Evolutionary conservation across 1,140 invertebrate genomes (phyloP), one percentile per base, ranked within the genome.

Genomic region (Drosophila athabasca): DNA sequence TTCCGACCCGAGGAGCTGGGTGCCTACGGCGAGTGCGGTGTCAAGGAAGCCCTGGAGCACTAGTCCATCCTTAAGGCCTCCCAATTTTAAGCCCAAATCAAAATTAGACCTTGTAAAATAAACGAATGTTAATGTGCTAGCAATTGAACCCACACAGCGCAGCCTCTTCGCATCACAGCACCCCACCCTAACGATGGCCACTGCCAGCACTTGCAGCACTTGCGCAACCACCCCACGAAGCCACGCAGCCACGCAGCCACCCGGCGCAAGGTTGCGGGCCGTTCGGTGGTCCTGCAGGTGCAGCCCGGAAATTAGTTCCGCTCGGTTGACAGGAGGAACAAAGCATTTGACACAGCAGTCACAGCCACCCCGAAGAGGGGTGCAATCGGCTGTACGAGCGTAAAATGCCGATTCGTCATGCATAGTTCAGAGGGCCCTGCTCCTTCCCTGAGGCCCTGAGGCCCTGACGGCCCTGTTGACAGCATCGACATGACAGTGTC

Each of bases 1-100:
- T 94, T 94, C 91, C 93, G 94, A 61, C 93, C 92, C 7, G 94
- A 94, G 55, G 93, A 94, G 39, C 54, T 91, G 52, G 74, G 72
- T n/a, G 62, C 82, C 49, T 91, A 88, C 31, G 69, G 77, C 6
- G 90, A 90, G 26, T 90, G 88, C 62, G 89, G 81, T 39, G 62
- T 68, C 78, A 90, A 90, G 75, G 88, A 90, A 29, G 26, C 79
- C 35, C 71, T 88, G 79, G 83, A 88, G 35, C 81, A 84, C 61
- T 84, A 84, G 58, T 59, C 31, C 15, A 24, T 45, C 39, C 41
- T n/a, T 45, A 41, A 61, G 62, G 39, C 45, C 53, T 39, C 49
- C 62, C 26, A 80, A 77, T 87, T 85, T 82, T 84, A 71, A 82
- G 81, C 76, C 72, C 69, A 90, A 84, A 90, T 90, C 88, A 90